phyloP scores from a whole-genome alignment of 2,113 vertebrate species.

The Dipodomys stephensi region DNA sequence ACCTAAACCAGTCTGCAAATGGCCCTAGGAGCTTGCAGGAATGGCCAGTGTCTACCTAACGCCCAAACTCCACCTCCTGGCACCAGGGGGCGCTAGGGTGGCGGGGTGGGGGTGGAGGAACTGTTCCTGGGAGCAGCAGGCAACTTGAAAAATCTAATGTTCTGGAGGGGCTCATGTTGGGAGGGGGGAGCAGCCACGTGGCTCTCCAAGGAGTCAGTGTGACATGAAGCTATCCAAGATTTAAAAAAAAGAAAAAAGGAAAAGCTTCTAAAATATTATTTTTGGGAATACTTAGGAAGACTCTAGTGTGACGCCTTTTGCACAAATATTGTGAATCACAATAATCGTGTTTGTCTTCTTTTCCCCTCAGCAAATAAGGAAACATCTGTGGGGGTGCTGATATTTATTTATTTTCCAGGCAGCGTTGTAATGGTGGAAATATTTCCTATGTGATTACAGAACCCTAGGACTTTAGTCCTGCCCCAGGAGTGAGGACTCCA shows the following conservation, averaged over 20 bases:
- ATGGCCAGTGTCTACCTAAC: not conserved
- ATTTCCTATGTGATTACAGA: constrained; percentile 61
- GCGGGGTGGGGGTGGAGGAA: too few relatives aligned
- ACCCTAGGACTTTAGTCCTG: constrained; percentile 8
- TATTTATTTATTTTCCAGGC: constrained; percentile 78
- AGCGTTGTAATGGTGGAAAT: constrained; percentile 68
- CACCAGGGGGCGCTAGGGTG: too few relatives aligned
- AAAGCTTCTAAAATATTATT: constrained; percentile 79
- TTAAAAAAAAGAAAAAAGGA: constrained; percentile 72
- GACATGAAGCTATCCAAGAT: not conserved
- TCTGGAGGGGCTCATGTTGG: not conserved
- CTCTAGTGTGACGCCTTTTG: constrained; percentile 71
- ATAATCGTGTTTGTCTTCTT: constrained; percentile 77
- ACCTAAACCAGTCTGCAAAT: not conserved
- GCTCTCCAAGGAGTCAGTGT: not conserved
- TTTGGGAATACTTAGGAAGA: constrained; percentile 73
- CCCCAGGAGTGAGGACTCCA: not conserved
- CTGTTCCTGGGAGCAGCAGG: constrained; percentile 52
- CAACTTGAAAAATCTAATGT: not conserved
- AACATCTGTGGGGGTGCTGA: constrained; percentile 65
- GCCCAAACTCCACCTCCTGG: too few relatives aligned
- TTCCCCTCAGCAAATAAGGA: constrained; percentile 74
- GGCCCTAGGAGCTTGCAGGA: too few relatives aligned
- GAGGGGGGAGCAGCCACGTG: not conserved
- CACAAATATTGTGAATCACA: constrained; percentile 82